phyloP scores from a whole-genome alignment of 2,888 invertebrate genomes.

The Celastrina argiolus region DNA sequence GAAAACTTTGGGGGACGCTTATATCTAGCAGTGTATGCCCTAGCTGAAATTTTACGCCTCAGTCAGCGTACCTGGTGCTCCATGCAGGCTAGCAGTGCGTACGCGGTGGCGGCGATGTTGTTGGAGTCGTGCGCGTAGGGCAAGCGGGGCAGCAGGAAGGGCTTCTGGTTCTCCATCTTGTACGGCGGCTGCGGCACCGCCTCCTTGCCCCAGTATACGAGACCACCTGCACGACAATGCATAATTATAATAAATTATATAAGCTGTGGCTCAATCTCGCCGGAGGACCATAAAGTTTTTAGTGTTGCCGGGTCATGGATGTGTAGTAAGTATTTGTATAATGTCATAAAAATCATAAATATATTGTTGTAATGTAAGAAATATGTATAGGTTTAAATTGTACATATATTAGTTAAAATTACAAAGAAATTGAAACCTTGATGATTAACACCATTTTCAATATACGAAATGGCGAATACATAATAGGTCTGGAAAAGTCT shows the following conservation, averaged over 20 bases:
- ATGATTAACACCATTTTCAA: too few species aligned
- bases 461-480: too few species aligned
- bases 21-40: background rate
- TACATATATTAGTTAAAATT: too few species aligned
- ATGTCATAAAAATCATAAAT: too few species aligned
- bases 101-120: slow-evolving; percentile 95
- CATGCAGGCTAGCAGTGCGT: slow-evolving; percentile 92
- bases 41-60: too few species aligned
- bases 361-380: too few species aligned
- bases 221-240: slow-evolving; percentile 77
- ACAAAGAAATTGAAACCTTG: too few species aligned
- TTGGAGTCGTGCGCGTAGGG: slow-evolving; percentile 93
- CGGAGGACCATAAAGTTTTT: too few species aligned
- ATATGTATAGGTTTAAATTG: too few species aligned
- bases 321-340: too few species aligned
- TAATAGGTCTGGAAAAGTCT: too few species aligned
- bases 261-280: background rate
- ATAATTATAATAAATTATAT: background rate
- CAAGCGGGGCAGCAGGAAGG: slow-evolving; percentile 90
- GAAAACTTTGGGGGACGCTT: background rate
- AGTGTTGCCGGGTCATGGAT: too few species aligned
- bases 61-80: slow-evolving; percentile 80
- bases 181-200: slow-evolving; percentile 87
- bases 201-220: slow-evolving; percentile 91
- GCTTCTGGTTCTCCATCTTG: slow-evolving; percentile 94